Evolutionary conservation across 2,113 vertebrate genomes (phyloP), one percentile per base, ranked within the genome.

Genomic region (Budorcas taxicolor): DNA sequence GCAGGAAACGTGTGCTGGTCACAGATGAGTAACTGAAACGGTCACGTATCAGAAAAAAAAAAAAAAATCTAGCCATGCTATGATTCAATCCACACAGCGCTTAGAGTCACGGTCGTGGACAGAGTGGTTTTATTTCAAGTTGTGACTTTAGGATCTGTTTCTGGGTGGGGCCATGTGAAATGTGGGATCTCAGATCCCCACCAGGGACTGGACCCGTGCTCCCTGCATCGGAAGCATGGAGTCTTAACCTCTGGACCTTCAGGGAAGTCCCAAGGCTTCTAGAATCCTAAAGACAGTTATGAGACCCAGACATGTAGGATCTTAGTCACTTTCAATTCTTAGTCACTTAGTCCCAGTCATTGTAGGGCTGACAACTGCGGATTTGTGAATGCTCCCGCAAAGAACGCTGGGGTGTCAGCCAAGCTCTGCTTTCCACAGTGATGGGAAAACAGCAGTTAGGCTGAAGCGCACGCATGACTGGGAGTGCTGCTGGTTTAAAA

Each of bases 371-470:
- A 33, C 31, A 27, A 5, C 64, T 43, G 25, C 43, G 57, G 90
- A 58, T 58, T n/a, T 12, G 33, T n/a, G 15, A n/a, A 27, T 9
- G 16, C 23, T 25, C 45, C 36, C 21, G 1, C 19, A 6, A 4
- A 50, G 67, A 45, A 16, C 0, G 40, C 43, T 9, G 3, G 23
- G 16, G 6, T 7, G 1, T 27, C 10, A 6, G 3, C 47, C 13
- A 2, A 16, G 6, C 14, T 57, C 47, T 50, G 87, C 17, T 27
- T 17, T 47, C 53, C 29, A 55, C 55, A 6, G 21, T 21, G 58
- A 7, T 2, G 6, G 40, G 47, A 13, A 14, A 64, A 19, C 11
- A 25, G 67, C 64, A 50, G 15, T 40, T 27, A 58, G 43, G 40
- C 58, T 3, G 62, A 17, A 60, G 71, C 16, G 25, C 47, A 27